Conservation (phyloP, 2,797 vertebrate genomes). For the Premnoplex brunnescens region DNA sequence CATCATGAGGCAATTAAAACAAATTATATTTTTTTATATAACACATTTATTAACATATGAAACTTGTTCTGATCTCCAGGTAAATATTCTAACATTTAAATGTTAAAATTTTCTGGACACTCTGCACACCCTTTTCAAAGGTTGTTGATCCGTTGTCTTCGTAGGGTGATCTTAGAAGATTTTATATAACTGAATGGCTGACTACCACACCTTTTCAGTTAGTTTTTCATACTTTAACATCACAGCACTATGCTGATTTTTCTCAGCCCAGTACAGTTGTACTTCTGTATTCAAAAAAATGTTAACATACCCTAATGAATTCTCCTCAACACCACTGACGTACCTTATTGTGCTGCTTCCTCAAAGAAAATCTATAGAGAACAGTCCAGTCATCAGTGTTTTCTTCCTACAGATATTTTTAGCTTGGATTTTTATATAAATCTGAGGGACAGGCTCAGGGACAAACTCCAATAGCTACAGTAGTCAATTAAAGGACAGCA, state of each 20-base stretch:
- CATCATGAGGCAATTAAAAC: not conserved
- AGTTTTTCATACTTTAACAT: not conserved
- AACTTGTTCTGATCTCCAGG: not conserved
- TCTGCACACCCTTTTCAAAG: not conserved
- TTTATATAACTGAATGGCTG: not conserved
- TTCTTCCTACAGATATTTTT: not conserved
- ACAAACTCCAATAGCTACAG: not conserved
- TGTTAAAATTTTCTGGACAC: not conserved
- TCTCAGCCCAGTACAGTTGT: not conserved
- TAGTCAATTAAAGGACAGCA: not conserved
- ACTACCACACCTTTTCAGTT: not conserved
- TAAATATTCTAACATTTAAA: not conserved
- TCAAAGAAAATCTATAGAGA: not conserved
- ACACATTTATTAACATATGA: not conserved
- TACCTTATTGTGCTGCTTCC: not conserved
- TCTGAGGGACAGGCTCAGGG: not conserved
- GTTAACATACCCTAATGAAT: not conserved
- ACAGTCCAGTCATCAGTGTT: not conserved
- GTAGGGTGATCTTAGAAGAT: not conserved
- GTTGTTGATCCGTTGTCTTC: not conserved
- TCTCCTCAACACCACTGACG: not conserved
- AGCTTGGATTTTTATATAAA: not conserved
- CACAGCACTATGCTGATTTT: not conserved
- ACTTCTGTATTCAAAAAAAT: not conserved
- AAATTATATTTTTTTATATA: not conserved